A percentile compares a stretch with the other conserved stretches of the same genome.
Evolutionary conservation across 35 echinoderm and acorn worm species (phyloP).

Genomic region (Nesometra sesokonis): DNA sequence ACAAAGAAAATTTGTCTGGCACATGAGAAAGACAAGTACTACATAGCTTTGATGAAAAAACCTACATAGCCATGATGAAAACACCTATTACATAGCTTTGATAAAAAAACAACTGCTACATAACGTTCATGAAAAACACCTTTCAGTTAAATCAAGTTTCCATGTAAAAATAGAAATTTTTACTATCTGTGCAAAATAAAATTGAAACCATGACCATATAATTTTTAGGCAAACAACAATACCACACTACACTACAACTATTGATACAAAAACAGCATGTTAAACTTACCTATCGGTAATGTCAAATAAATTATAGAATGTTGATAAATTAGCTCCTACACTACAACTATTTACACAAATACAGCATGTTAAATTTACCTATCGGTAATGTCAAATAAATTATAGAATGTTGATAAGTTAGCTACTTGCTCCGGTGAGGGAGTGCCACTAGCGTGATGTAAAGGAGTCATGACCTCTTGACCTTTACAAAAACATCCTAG

Average conservation of each 20-base stretch:
- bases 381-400: slow-evolving; percentile 57
- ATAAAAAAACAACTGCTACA: too few relatives aligned
- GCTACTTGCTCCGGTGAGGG: slow-evolving; percentile 2
- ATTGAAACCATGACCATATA: too few relatives aligned
- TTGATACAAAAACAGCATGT: too few relatives aligned
- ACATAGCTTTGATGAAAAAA: too few relatives aligned
- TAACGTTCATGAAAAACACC: too few relatives aligned
- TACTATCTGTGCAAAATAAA: too few relatives aligned
- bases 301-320: slow-evolving; percentile 77
- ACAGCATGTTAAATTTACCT: slow-evolving; percentile 64
- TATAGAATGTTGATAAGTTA: slow-evolving; percentile 51
- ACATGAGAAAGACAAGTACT: too few relatives aligned
- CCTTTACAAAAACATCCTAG: slow-evolving; percentile 72
- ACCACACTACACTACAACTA: background rate
- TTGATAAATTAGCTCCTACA: slow-evolving; percentile 1
- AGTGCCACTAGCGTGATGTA: slow-evolving; percentile 2
- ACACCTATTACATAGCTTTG: too few relatives aligned
- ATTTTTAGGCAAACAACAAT: background rate
- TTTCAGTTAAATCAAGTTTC: too few relatives aligned
- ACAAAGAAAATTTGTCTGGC: too few relatives aligned
- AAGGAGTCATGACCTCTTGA: slow-evolving; percentile 27
- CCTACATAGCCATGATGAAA: too few relatives aligned
- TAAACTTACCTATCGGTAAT: slow-evolving; percentile 50
- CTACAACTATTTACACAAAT: background rate
- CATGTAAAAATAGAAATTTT: too few relatives aligned